A percentile compares a stretch with the other conserved stretches of the same genome.
phyloP scores from a whole-genome alignment of 2,888 invertebrate genomes.

The Incurvaria masculella region DNA sequence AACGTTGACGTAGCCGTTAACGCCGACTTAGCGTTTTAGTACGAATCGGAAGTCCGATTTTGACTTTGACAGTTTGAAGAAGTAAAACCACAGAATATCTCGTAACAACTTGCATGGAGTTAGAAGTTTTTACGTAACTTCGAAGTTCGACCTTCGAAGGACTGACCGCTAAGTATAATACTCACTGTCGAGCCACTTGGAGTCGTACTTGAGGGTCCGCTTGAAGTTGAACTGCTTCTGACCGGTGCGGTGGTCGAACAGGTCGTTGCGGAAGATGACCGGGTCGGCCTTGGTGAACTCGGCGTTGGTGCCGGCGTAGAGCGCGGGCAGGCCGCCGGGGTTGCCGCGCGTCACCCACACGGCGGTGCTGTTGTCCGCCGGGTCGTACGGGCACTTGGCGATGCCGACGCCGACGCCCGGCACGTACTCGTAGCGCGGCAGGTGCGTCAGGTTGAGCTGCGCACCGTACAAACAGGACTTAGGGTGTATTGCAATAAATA shows the following conservation, averaged over 20 bases:
- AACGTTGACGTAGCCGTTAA: no score
- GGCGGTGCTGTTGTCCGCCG: constrained; percentile 70
- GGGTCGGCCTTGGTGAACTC: constrained; percentile 71
- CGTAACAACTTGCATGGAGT: no score
- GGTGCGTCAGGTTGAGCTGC: constrained; percentile 54
- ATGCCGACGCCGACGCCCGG: constrained; percentile 65
- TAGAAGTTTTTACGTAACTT: no score
- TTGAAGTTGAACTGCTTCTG: constrained; percentile 61
- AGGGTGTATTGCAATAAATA: no score
- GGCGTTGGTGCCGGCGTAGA: constrained; percentile 71
- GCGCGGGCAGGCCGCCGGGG: constrained; percentile 60
- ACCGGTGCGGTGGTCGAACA: constrained; percentile 59
- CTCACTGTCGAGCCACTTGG: constrained; percentile 72
- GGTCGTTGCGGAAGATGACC: constrained; percentile 67
- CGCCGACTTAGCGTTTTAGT: no score
- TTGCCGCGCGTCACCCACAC: constrained; percentile 69
- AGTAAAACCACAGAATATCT: no score
- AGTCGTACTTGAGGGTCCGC: constrained; percentile 66
- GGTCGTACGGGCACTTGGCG: constrained; percentile 71
- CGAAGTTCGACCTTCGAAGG: no score
- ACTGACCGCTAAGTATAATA: no score
- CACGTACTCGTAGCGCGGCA: constrained; percentile 57
- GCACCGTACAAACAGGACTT: no score
- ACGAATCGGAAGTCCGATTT: no score
- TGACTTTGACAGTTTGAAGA: no score